phyloP scores from a whole-genome alignment of 2,797 vertebrate species.

The Sebastes vulpes region DNA sequence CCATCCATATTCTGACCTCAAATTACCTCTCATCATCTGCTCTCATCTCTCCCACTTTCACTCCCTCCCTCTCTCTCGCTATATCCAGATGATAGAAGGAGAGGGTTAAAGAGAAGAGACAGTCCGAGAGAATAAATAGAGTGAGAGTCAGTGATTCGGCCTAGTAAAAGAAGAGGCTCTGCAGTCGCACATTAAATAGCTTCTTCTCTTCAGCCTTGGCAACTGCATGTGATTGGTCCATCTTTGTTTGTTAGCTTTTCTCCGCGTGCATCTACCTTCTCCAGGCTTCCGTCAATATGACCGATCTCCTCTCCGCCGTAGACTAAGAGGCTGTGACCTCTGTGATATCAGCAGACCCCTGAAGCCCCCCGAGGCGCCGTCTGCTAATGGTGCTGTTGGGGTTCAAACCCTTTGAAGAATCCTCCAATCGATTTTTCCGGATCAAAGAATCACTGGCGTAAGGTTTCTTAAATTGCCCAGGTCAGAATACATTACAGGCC shows the following conservation, averaged over 20 bases:
- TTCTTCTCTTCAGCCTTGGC: conserved; percentile 36
- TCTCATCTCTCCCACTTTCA: background rate
- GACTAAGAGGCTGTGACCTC: conserved; percentile 38
- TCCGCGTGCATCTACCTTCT: conserved; percentile 6
- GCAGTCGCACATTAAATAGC: background rate
- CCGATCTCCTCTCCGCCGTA: conserved; percentile 8
- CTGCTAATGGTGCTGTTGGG: conserved; percentile 25
- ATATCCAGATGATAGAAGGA: background rate
- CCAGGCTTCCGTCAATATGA: conserved; percentile 24
- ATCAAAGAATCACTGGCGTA: conserved; percentile 49
- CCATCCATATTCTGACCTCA: conserved; percentile 28
- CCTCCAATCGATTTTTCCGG: conserved; percentile 42
- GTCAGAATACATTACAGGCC: conserved; percentile 58
- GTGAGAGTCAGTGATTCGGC: background rate
- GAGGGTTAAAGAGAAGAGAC: background rate
- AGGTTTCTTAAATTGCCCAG: conserved; percentile 51
- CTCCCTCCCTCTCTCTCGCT: background rate
- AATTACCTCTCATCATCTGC: conserved; percentile 43
- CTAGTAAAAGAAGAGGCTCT: conserved; percentile 23
- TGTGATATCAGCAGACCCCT: conserved; percentile 32
- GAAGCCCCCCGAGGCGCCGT: conserved; percentile 1
- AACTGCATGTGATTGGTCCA: conserved; percentile 28
- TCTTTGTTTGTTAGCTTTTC: background rate
- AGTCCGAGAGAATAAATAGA: conserved; percentile 31
- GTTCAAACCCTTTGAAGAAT: conserved; percentile 19